A percentile compares a stretch with the other conserved stretches of the same genome.
Conservation (phyloP, 2,113 vertebrate genomes). For the Nesoenas mayeri region DNA sequence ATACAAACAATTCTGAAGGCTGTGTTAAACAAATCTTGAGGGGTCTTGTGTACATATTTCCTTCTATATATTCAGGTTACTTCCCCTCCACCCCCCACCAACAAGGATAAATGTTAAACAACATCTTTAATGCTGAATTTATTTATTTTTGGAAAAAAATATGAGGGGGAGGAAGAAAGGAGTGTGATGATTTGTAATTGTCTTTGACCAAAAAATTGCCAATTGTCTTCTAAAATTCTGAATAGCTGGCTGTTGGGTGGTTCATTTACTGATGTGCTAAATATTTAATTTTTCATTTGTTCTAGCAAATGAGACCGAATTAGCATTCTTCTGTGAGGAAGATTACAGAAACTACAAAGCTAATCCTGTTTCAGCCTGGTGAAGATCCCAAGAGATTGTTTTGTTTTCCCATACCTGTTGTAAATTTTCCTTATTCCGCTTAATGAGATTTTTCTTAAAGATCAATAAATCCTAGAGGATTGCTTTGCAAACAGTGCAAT, state of each 20-base stretch:
- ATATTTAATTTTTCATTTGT: conserved; percentile 54
- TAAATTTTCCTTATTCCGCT: conserved; percentile 70
- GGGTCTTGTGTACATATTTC: not conserved
- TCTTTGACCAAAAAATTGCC: not conserved
- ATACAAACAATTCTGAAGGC: conserved; percentile 7
- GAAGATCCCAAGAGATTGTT: conserved; percentile 58
- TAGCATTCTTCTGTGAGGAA: conserved; percentile 89
- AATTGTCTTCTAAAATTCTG: not conserved
- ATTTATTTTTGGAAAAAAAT: not conserved
- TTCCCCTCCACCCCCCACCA: too few relatives aligned
- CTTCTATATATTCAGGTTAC: not conserved
- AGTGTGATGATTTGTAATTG: not conserved
- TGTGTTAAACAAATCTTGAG: conserved; percentile 25
- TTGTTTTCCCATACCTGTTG: conserved; percentile 58
- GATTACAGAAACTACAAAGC: conserved; percentile 88
- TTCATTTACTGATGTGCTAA: conserved; percentile 33
- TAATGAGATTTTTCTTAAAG: conserved; percentile 69
- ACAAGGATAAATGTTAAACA: not conserved
- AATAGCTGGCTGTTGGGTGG: not conserved
- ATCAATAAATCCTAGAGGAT: conserved; percentile 74
- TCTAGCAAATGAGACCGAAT: conserved; percentile 90
- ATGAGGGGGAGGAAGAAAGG: too few relatives aligned
- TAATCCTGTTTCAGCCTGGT: conserved; percentile 83
- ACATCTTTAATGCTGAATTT: not conserved
- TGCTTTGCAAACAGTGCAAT: conserved; percentile 48